Percentiles rank a stretch among this genome's conserved stretches.
phyloP scores from a whole-genome alignment of 2,888 invertebrate genomes.

The Lasiommata megera region DNA sequence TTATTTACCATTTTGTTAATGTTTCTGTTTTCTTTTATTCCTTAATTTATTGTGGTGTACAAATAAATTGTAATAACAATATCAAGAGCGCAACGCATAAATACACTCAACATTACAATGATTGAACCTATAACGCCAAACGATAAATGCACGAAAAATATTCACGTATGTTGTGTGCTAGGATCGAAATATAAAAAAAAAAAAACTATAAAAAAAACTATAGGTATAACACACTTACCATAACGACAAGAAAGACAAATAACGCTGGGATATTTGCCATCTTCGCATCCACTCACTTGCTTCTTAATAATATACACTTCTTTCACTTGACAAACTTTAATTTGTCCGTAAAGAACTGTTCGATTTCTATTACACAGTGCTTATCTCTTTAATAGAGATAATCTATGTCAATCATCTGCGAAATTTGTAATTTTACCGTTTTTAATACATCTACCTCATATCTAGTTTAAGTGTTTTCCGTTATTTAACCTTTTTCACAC shows the following conservation, averaged over 20 bases:
- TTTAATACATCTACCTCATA: too few species aligned
- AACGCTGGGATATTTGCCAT: conserved; percentile 48
- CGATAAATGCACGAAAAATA: not conserved
- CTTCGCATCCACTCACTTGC: conserved; percentile 41
- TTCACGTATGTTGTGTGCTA: not conserved
- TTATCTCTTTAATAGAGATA: conserved; percentile 11
- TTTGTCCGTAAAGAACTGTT: conserved; percentile 64
- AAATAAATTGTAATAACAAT: too few species aligned
- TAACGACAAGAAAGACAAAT: conserved; percentile 40
- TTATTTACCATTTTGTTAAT: too few species aligned
- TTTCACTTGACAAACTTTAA: conserved; percentile 58
- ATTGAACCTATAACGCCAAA: too few species aligned
- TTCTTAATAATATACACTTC: conserved; percentile 45
- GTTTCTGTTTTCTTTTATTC: too few species aligned
- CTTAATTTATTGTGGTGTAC: too few species aligned
- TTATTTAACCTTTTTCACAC: not conserved
- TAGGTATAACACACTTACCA: conserved; percentile 56
- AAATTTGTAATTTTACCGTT: conserved; percentile 21
- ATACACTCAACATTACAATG: too few species aligned
- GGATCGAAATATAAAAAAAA: not conserved
- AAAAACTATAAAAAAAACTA: too few species aligned
- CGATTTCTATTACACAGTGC: conserved; percentile 20
- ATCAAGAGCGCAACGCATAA: too few species aligned
- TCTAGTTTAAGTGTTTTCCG: not conserved
- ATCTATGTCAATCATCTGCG: conserved; percentile 32